These are phyloP conservation scores for Drosophila antonietae DNA, from an alignment of 2,888 invertebrate genomes.

Conservation along the genomic window DNA sequence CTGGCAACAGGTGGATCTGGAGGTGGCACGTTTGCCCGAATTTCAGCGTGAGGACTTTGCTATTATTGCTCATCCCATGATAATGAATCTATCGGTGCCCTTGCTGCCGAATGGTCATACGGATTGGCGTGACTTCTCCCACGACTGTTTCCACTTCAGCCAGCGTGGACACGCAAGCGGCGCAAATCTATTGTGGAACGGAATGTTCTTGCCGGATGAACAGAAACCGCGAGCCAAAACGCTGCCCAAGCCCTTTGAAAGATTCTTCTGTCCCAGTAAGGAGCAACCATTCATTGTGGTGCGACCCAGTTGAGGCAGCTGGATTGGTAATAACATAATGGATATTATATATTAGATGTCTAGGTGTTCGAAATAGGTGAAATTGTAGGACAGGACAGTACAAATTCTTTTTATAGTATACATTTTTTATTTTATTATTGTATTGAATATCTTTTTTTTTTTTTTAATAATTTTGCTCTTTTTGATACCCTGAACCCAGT, in stretches of 20 bases:
- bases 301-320: constrained; percentile 46
- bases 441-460: too few species aligned
- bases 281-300: constrained; percentile 79
- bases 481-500: too few species aligned
- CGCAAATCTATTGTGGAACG: constrained; percentile 87
- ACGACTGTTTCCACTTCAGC: constrained; percentile 88
- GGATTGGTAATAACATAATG: neutral
- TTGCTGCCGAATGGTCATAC: constrained; percentile 79
- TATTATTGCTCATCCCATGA: constrained; percentile 85
- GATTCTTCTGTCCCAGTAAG: constrained; percentile 80
- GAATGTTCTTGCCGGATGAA: constrained; percentile 85
- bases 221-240: constrained; percentile 66
- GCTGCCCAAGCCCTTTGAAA: constrained; percentile 36
- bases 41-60: constrained; percentile 86
- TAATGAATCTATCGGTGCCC: constrained; percentile 81
- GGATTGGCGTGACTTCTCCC: constrained; percentile 86
- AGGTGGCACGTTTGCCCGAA: constrained; percentile 84
- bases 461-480: too few species aligned
- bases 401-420: neutral
- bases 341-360: neutral
- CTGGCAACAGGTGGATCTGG: constrained; percentile 86
- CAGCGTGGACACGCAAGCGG: constrained; percentile 86
- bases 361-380: neutral
- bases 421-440: too few species aligned
- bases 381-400: neutral